These are phyloP conservation scores for Drosophila austrosaltans DNA, from an alignment of 2,888 invertebrate genomes.

Conservation along the genomic window DNA sequence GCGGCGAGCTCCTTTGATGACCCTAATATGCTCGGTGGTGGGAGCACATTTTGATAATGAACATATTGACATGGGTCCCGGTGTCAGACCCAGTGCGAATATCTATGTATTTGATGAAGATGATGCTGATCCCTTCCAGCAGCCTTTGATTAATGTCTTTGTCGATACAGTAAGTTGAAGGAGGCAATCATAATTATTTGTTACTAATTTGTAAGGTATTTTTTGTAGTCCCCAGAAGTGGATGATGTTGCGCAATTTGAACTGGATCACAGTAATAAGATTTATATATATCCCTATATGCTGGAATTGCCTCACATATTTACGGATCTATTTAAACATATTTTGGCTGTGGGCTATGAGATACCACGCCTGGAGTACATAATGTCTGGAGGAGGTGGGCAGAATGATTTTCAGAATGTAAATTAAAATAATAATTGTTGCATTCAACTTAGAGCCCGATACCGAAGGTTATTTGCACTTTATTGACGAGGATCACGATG, in stretches of 20 bases:
- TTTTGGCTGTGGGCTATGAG: slow-evolving; percentile 82
- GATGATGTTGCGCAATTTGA: slow-evolving; percentile 75
- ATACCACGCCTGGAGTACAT: slow-evolving; percentile 82
- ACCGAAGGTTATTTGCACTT: slow-evolving; percentile 77
- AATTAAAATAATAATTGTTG: neutral
- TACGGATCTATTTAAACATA: slow-evolving; percentile 78
- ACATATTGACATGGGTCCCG: slow-evolving; percentile 67
- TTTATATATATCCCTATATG: slow-evolving; percentile 82
- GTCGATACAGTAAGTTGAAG: slow-evolving; percentile 44
- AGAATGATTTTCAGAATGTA: neutral
- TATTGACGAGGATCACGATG: slow-evolving; percentile 80
- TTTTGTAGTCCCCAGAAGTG: slow-evolving; percentile 59
- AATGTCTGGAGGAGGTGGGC: slow-evolving; percentile 81
- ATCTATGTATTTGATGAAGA: slow-evolving; percentile 77
- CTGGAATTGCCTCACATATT: slow-evolving; percentile 80
- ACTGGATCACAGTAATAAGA: slow-evolving; percentile 76
- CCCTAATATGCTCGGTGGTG: slow-evolving; percentile 81
- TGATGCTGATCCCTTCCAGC: slow-evolving; percentile 74
- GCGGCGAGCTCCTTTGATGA: slow-evolving; percentile 81
- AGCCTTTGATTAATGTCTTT: slow-evolving; percentile 30
- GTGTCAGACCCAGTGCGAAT: slow-evolving; percentile 55
- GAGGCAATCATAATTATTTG: neutral
- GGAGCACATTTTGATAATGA: slow-evolving; percentile 81
- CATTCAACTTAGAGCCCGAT: slow-evolving; percentile 63
- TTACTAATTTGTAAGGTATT: neutral